Percentiles rank a stretch among this genome's conserved stretches.
Evolutionary conservation across 2,797 vertebrate species (phyloP).

Genomic region (Lacerta viridis): DNA sequence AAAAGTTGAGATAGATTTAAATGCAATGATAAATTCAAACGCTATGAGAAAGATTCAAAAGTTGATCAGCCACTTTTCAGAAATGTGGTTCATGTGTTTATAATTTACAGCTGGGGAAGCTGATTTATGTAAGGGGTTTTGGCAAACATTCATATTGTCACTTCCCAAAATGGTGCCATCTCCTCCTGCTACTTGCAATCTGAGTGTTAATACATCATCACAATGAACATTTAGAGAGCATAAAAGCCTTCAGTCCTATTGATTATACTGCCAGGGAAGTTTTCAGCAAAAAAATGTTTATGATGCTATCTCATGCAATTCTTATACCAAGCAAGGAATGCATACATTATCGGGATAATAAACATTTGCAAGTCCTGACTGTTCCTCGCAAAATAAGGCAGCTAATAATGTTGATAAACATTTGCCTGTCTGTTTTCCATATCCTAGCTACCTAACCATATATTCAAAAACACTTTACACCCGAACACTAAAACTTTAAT

Average conservation of each 20-base stretch:
- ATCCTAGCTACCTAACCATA: conserved; percentile 9
- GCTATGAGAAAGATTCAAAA: not conserved
- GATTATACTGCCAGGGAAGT: conserved; percentile 34
- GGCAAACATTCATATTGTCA: conserved; percentile 24
- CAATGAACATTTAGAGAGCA: conserved; percentile 19
- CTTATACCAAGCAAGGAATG: not conserved
- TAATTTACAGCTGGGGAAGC: conserved; percentile 51
- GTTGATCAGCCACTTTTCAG: conserved; percentile 23
- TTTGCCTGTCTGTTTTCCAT: not conserved
- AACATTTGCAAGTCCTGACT: conserved; percentile 3
- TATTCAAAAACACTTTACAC: not conserved
- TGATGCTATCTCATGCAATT: not conserved
- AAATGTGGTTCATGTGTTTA: conserved; percentile 23
- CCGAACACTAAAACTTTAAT: not conserved
- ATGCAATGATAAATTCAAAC: not conserved
- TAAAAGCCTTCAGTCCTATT: conserved; percentile 34
- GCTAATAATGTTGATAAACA: not conserved
- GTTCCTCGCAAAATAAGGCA: not conserved
- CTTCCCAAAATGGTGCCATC: conserved; percentile 39
- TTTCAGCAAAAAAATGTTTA: conserved; percentile 44
- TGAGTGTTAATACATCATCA: conserved; percentile 33
- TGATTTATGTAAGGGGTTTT: conserved; percentile 54
- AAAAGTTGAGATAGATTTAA: not conserved
- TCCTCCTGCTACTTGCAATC: conserved; percentile 49
- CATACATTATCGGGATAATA: fast-evolving